phyloP scores from a whole-genome alignment of 2,888 invertebrate genomes.

The Eupithecia inturbata region DNA sequence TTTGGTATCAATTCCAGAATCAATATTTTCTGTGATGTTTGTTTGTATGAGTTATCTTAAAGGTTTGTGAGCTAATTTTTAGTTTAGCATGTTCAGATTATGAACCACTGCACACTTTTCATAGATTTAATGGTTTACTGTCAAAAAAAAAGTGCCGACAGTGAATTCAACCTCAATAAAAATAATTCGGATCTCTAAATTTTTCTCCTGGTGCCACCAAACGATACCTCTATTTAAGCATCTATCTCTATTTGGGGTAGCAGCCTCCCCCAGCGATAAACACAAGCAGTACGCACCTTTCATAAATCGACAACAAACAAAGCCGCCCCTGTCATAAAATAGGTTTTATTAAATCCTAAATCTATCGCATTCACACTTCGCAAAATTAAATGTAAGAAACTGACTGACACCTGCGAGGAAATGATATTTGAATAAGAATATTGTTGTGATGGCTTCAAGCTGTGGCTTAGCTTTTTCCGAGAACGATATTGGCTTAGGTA shows the following conservation, averaged over 20 bases:
- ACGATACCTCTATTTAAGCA: background rate
- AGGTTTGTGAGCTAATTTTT: too few relatives aligned
- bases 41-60: too few relatives aligned
- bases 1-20: background rate
- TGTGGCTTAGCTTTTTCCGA: background rate
- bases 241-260: background rate
- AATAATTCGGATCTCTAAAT: background rate
- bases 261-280: background rate
- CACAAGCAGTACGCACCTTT: slow-evolving; percentile 14
- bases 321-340: slow-evolving; percentile 39
- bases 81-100: too few relatives aligned
- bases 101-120: too few relatives aligned
- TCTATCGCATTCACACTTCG: slow-evolving; percentile 53
- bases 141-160: background rate
- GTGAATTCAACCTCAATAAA: background rate
- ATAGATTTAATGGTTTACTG: too few relatives aligned
- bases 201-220: background rate
- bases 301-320: slow-evolving; percentile 36
- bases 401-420: slow-evolving; percentile 59
- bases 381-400: slow-evolving; percentile 58
- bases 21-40: background rate
- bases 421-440: slow-evolving; percentile 65
- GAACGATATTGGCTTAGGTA: background rate
- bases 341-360: slow-evolving; percentile 50
- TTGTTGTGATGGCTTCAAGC: slow-evolving; percentile 55